Evolutionary conservation across 2,113 vertebrate genomes (phyloP).

Genomic region (Strigops habroptila): DNA sequence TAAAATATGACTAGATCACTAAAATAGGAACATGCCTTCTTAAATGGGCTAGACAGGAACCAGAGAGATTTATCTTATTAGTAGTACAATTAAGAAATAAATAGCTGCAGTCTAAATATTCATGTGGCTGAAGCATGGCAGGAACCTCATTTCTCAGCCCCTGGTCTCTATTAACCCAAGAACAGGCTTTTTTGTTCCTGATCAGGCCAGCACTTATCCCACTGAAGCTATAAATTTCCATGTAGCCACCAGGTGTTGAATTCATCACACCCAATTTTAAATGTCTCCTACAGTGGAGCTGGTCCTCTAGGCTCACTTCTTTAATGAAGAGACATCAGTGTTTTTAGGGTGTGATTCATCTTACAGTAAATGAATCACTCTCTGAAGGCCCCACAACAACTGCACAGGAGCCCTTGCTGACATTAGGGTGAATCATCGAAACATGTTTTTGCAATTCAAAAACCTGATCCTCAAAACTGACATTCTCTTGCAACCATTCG

Average conservation of each 20-base stretch:
- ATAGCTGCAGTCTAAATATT: background rate
- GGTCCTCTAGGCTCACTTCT: background rate
- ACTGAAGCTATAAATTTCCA: background rate
- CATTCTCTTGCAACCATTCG: background rate
- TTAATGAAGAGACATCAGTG: background rate
- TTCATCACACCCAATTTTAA: background rate
- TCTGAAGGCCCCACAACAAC: background rate
- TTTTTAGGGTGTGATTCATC: slow-evolving; percentile 26
- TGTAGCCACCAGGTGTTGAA: background rate
- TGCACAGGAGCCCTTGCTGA: background rate
- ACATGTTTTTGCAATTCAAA: background rate
- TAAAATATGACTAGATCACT: background rate
- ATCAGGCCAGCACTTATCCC: background rate
- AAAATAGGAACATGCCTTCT: background rate
- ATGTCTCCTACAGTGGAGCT: background rate
- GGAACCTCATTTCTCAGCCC: background rate
- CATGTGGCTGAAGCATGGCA: background rate
- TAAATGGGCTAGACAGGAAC: background rate
- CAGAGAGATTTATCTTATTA: background rate
- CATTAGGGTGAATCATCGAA: background rate
- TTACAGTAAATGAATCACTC: background rate
- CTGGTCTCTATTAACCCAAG: background rate
- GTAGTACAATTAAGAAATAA: background rate
- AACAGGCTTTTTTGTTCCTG: background rate
- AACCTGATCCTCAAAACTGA: background rate